Evolutionary conservation across 2,888 invertebrate species (phyloP), one percentile per base, ranked within the genome.

Genomic region (Phragmatobia fuliginosa): DNA sequence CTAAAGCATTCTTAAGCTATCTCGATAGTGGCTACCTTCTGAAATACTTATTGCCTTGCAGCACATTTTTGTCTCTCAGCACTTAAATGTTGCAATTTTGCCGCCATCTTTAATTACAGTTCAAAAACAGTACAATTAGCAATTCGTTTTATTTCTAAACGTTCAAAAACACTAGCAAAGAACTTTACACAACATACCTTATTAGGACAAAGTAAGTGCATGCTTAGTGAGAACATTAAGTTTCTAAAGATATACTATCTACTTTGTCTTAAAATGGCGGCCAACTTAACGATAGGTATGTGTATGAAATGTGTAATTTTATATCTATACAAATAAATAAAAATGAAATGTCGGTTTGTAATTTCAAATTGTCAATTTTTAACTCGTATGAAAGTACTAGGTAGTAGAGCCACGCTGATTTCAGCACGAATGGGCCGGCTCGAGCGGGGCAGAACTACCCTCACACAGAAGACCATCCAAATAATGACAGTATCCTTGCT

Each of bases 181-280:
- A 32, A 33, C 21, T 60, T 60, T 60, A 60, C 33, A n/a, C 59
- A 60, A 60, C 33, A 60, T 33, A 32, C 59, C 59, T 32, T 60
- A 60, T 32, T 21, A 21, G 33, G 59, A 60, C 21, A 33, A 21
- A 33, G n/a, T 60, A 60, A 60, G 31, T 60, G 33, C 1, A 33
- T 60, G n/a, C 59, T 60, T 33, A 60, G n/a, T n/a, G 33, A 14
- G n/a, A 32, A 33, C 31, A 52, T 64, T 52, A 62, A 33, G 63
- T 25, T 33, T 25, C 32, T 32, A 64, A 64, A 49, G 63, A 63
- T 45, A 52, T 33, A 25, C 63, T 33, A 64, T 64, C 63, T 45
- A 0, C 11, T 25, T 25, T 32, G 25, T 32, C 63, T 33, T 33
- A 64, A 52, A 33, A 64, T 64, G 63, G 63, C 28, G 16, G 32